Base-by-base conservation (phyloP, 2,888 invertebrate species). In the Gisinianus flammeolus region DNA sequence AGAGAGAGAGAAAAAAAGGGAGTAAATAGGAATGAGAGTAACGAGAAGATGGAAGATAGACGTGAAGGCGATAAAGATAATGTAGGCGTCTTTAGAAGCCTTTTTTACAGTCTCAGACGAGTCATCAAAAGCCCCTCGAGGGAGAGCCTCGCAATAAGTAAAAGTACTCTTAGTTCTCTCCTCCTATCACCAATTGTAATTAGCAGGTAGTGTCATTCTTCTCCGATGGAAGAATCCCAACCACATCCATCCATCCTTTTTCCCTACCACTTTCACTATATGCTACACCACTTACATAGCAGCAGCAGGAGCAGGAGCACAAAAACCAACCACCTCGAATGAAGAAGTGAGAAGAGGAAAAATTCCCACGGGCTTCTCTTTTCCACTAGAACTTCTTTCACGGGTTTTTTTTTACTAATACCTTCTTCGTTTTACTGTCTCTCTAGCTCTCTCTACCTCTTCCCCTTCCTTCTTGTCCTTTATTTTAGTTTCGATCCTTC, bases 141-240 rank as follows among this genome's bases (percentile, higher is more conserved):
- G 73, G 73, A 72, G 1, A 58, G 35, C 24, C 58, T 54, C 24
- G 30, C 58, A 58, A 33, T 58, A 22, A 58, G 72, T 72, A 52
- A 54, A 70, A 54, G 72, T 58, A 31, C 56, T 58, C 58, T 26
- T 26, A 44, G 44, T 44, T 22, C 28, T 1, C 62, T 70, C 26
- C 52, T 44, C 31, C 56, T 58, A 72, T 30, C 62, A 33, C 56
- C 31, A 31, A 58, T 72, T 58, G 72, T 72, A 72, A 72, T 72
- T 72, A 72, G 72, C 72, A 72, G 58, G 72, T 72, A 58, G 70
- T 52, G 70, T 70, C 44, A 70, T 70, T 70, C 54, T 30, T 22
- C 44, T 70, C 70, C 24, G 24, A 12, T 44, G 26, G 12, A 28
- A 6, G 54, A 70, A 52, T 70, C 52, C 54, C 28, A 52, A 70